Conservation (phyloP, 1,140 invertebrate genomes). For the Drosophila arawakana region DNA sequence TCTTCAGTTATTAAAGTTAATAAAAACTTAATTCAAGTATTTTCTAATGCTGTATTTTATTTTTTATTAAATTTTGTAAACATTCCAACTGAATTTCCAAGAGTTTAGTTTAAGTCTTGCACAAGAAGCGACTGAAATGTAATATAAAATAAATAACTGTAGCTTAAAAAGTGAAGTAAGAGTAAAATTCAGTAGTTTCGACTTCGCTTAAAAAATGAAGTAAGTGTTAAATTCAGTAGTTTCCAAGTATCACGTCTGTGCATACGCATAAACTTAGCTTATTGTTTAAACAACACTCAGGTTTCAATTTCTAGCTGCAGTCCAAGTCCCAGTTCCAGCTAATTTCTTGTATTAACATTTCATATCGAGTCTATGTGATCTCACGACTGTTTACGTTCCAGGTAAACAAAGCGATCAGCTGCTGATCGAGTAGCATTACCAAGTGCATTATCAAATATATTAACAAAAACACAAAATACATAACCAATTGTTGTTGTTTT, state of each 20-base stretch:
- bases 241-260: constrained; percentile 15
- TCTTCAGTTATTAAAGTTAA: too few species aligned
- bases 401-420: constrained; percentile 24
- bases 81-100: too few species aligned
- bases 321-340: neutral
- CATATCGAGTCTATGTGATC: neutral
- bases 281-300: constrained; percentile 5
- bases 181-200: neutral
- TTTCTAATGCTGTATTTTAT: too few species aligned
- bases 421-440: constrained; percentile 28
- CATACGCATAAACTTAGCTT: constrained; percentile 1
- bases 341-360: constrained; percentile 27
- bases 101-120: too few species aligned
- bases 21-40: too few species aligned
- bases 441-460: constrained; percentile 52
- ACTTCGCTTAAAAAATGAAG: neutral
- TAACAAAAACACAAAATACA: neutral
- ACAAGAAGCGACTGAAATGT: too few species aligned
- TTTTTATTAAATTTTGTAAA: too few species aligned
- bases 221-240: neutral
- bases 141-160: neutral
- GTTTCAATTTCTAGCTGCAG: neutral
- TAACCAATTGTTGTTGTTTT: constrained; percentile 9
- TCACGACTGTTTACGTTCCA: constrained; percentile 7
- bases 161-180: neutral